Evolutionary conservation across 2,113 vertebrate species (phyloP).

Genomic region (Talpa occidentalis): DNA sequence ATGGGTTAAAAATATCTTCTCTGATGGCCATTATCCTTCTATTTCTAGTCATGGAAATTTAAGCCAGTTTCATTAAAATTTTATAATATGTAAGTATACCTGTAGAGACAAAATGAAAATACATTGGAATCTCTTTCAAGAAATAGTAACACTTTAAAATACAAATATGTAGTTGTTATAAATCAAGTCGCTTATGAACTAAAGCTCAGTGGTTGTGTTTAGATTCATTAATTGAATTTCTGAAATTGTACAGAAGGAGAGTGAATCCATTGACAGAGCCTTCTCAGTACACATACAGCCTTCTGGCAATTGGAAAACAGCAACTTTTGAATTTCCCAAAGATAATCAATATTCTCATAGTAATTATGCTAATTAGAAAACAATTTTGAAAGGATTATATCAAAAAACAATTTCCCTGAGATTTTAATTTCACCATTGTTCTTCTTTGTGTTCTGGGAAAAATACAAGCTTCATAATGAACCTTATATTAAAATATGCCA

Average conservation of each 20-base stretch:
- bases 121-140: not conserved
- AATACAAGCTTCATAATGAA: slow-evolving; percentile 23
- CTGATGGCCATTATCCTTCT: not conserved
- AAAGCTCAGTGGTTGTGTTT: not conserved
- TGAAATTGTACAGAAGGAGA: not conserved
- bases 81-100: not conserved
- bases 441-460: slow-evolving; percentile 40
- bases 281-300: not conserved
- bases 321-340: slow-evolving; percentile 44
- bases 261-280: not conserved
- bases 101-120: slow-evolving; percentile 26
- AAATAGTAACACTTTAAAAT: not conserved
- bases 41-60: not conserved
- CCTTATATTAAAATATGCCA: slow-evolving; percentile 3
- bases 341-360: slow-evolving; percentile 30
- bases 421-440: slow-evolving; percentile 65
- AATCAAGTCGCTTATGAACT: slow-evolving; percentile 16
- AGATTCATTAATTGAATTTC: slow-evolving; percentile 1
- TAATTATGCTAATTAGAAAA: slow-evolving; percentile 62
- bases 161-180: not conserved
- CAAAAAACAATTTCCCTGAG: slow-evolving; percentile 56
- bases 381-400: slow-evolving; percentile 47
- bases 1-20: not conserved
- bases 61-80: slow-evolving; percentile 36
- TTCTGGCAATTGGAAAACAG: not conserved